Conservation (phyloP, 2,888 invertebrate genomes). For the Drosophila helvetica region DNA sequence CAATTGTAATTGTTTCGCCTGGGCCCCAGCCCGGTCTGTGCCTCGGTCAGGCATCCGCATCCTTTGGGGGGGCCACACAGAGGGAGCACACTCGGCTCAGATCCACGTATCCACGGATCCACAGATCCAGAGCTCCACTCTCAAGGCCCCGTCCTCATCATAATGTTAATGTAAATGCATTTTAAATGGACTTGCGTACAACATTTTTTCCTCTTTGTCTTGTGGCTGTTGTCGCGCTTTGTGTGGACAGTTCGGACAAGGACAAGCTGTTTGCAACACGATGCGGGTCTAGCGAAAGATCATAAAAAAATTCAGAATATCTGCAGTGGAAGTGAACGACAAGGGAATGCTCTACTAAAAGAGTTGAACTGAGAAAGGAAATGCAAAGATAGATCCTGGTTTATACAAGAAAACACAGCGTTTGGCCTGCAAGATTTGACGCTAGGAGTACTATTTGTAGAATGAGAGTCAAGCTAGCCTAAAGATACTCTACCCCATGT, state of each 20-base stretch:
- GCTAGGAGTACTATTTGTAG: too few species aligned
- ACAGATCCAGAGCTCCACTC: slow-evolving; percentile 32
- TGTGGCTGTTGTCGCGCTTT: slow-evolving; percentile 66
- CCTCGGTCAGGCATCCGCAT: slow-evolving; percentile 1
- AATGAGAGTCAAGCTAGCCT: too few species aligned
- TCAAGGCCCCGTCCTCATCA: slow-evolving; percentile 73
- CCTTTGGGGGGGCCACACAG: slow-evolving; percentile 46
- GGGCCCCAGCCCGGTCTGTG: slow-evolving; percentile 10
- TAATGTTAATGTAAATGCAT: slow-evolving; percentile 83
- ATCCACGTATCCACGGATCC: slow-evolving; percentile 5
- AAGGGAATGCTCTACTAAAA: slow-evolving; percentile 5
- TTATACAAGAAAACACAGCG: neutral
- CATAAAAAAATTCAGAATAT: slow-evolving; percentile 51
- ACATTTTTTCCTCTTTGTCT: slow-evolving; percentile 65
- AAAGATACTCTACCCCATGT: neutral
- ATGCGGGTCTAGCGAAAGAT: slow-evolving; percentile 72
- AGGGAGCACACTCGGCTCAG: slow-evolving; percentile 29
- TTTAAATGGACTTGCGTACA: slow-evolving; percentile 82
- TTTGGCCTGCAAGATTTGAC: neutral
- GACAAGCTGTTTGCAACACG: slow-evolving; percentile 82
- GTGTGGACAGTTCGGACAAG: slow-evolving; percentile 72
- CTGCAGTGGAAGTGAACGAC: slow-evolving; percentile 14
- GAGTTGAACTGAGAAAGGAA: too few species aligned
- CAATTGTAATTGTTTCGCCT: slow-evolving; percentile 53
- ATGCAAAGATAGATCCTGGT: too few species aligned